Conservation (phyloP, 2,113 vertebrate species). For the Caloenas nicobarica region DNA sequence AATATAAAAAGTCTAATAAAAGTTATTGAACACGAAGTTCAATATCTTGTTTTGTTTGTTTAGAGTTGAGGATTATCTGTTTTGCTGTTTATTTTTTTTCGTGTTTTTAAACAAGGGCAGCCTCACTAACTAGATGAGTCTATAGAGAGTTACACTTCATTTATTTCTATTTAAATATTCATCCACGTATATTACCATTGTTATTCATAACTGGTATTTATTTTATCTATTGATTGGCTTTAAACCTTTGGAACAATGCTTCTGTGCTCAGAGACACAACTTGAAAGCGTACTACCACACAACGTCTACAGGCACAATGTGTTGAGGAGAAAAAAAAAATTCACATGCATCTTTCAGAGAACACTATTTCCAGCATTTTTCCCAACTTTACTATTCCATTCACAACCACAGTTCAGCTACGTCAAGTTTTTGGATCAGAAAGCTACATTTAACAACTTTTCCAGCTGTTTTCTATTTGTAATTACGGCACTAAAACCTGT, state of each 20-base stretch:
- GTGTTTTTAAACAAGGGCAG: not conserved
- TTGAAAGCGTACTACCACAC: rapidly evolving
- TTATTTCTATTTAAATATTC: not conserved
- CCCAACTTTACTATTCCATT: not conserved
- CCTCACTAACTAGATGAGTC: not conserved
- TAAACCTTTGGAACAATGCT: not conserved
- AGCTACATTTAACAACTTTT: not conserved
- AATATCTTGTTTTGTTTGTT: not conserved
- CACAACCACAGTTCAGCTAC: not conserved
- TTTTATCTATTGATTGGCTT: not conserved
- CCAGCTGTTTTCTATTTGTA: not conserved
- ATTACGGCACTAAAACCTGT: not conserved
- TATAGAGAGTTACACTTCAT: not conserved
- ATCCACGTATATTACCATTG: not conserved
- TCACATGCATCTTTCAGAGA: not conserved
- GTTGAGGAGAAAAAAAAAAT: not conserved
- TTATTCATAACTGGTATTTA: not conserved
- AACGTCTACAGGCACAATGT: not conserved
- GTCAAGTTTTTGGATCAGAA: not conserved
- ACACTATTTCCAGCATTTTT: not conserved
- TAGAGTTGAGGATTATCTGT: not conserved
- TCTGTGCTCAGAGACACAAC: not conserved
- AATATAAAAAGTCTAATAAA: not conserved
- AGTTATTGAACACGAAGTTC: not conserved
- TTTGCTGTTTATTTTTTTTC: not conserved